Conservation (phyloP, 2,113 vertebrate species). For the Silurus meridionalis region DNA sequence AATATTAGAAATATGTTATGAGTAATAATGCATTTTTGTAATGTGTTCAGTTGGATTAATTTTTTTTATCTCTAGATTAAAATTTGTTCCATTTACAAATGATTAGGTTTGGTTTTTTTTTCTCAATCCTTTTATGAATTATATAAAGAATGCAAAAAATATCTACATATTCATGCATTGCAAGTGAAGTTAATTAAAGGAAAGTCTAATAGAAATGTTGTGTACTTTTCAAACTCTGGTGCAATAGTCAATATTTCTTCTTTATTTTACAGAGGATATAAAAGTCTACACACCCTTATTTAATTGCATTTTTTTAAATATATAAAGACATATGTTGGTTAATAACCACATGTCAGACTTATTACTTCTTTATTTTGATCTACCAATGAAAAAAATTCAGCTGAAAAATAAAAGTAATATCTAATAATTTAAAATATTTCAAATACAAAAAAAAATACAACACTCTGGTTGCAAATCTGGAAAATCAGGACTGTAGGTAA, state of each 20-base stretch:
- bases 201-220: not conserved
- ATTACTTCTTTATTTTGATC: too few relatives aligned
- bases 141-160: not conserved
- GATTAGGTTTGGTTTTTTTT: not conserved
- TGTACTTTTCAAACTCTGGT: not conserved
- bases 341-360: too few relatives aligned
- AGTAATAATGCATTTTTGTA: not conserved
- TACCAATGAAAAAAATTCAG: too few relatives aligned
- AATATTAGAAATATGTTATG: not conserved
- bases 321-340: too few relatives aligned
- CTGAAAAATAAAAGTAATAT: too few relatives aligned
- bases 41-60: not conserved
- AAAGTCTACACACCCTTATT: too few relatives aligned
- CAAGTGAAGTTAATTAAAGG: not conserved
- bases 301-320: too few relatives aligned
- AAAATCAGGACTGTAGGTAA: too few relatives aligned
- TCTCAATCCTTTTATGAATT: not conserved
- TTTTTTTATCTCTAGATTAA: not conserved
- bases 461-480: too few relatives aligned
- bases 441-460: too few relatives aligned
- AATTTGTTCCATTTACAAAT: not conserved
- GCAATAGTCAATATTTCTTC: not conserved
- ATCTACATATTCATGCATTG: not conserved
- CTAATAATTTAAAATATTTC: too few relatives aligned
- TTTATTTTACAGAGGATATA: too few relatives aligned